phyloP scores from a whole-genome alignment of 2,888 invertebrate species.

The Campoletis raptor region DNA sequence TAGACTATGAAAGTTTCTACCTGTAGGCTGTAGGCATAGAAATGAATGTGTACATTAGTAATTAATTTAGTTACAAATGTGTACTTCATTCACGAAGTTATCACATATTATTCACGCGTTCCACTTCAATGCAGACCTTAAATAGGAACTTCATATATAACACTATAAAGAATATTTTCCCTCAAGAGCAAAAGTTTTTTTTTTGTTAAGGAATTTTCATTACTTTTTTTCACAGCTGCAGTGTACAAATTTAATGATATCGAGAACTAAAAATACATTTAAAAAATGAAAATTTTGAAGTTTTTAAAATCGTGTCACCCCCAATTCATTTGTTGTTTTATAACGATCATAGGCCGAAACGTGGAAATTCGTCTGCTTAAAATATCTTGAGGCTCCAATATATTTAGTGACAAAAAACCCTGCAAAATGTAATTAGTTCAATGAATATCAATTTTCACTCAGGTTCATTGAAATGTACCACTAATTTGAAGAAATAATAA shows the following conservation, averaged over 20 bases:
- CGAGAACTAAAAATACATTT: no score
- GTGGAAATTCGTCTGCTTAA: no score
- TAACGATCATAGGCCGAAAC: no score
- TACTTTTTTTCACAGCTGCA: not conserved
- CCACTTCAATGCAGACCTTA: not conserved
- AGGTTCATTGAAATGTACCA: no score
- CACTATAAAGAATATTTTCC: not conserved
- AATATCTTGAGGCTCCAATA: no score
- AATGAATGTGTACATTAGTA: conserved; percentile 7
- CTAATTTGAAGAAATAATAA: no score
- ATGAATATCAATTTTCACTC: no score
- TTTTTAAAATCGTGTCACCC: no score
- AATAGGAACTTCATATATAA: not conserved
- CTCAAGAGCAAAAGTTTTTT: not conserved
- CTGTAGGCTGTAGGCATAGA: not conserved
- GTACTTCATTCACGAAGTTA: conserved; percentile 29
- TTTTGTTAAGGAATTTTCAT: not conserved
- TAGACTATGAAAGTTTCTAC: not conserved
- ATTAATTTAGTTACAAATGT: conserved; percentile 35
- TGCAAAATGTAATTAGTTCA: no score
- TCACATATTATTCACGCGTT: not conserved
- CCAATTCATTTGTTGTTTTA: no score
- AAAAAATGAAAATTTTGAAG: no score
- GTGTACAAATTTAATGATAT: not conserved
- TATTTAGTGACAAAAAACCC: no score